These are phyloP conservation scores for Calycopis cecrops DNA, from an alignment of 1,140 invertebrate species.

Conservation along the genomic window DNA sequence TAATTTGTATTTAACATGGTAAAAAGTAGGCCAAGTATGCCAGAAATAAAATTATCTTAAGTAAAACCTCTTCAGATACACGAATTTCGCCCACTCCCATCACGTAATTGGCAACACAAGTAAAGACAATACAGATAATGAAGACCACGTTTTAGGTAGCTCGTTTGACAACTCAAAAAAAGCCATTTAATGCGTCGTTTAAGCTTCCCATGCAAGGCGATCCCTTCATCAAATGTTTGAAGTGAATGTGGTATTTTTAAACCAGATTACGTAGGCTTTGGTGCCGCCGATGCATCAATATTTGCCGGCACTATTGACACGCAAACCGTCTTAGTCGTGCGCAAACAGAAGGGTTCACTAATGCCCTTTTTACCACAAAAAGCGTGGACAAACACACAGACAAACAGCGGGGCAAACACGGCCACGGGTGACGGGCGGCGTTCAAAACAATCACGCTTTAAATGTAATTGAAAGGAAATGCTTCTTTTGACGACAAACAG, in stretches of 20 bases:
- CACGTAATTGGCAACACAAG: no score
- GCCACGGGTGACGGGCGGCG: constrained; percentile 21
- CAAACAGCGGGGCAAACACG: constrained; percentile 44
- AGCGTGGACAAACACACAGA: constrained; percentile 42
- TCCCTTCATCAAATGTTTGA: constrained; percentile 25
- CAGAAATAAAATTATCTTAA: no score
- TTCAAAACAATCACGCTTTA: neutral
- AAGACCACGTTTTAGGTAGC: no score
- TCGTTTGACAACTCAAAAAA: neutral
- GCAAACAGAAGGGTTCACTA: constrained; percentile 69
- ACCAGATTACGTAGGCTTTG: constrained; percentile 56
- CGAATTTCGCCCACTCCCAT: no score
- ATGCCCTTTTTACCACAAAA: constrained; percentile 72
- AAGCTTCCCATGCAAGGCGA: constrained; percentile 25
- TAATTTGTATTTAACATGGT: no score
- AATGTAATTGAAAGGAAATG: no score
- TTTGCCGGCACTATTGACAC: constrained; percentile 58
- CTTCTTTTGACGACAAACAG: no score
- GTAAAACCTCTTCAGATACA: no score
- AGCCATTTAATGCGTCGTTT: constrained; percentile 25
- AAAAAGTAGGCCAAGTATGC: no score
- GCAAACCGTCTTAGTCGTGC: constrained; percentile 63
- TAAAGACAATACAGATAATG: neutral
- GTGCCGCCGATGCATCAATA: constrained; percentile 60
- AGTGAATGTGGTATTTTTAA: constrained; percentile 40